Base-by-base conservation (phyloP, 2,888 invertebrate genomes). In the Agonum fuliginosum region DNA sequence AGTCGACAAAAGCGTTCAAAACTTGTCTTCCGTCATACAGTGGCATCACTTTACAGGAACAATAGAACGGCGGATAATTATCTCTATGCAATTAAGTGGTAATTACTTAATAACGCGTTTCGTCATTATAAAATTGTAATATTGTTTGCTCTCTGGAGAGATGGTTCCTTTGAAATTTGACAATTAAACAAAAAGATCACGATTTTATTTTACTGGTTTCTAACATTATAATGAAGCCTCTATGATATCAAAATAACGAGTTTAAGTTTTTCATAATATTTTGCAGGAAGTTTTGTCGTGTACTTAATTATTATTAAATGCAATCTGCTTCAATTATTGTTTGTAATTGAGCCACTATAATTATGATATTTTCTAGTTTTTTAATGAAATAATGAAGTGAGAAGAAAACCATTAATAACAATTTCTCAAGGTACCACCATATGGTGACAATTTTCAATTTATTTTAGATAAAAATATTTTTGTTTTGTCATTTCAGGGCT, bases 61-160 rank as follows among this genome's bases (percentile, higher is more conserved):
- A 70, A 70, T 70, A 17, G 70, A 41, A 24, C 27, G 37, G 41
- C 22, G 17, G 22, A 54, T 22, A 54, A 54, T 54, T 54, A 54
- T 54, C 10, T 48, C n/a, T 54, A 67, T 24, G 70, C 70, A 70
- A 70, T 70, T 70, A 69, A 70, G 22, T 30, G 46, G 70, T 70
- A 70, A 70, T 70, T 70, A 70, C 46, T 70, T 70, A 70, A 70
- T 70, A 70, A 43, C n/a, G 10, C 70, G 46, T 70, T 70, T 70
- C 70, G 70, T 27, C 46, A 67, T 12, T 12, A n/a, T 43, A 43
- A 2, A n/a, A 4, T 43, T 41, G 1, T n/a, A 41, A 41, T 41
- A 41, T 41, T 3, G 14, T 41, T 43, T 43, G 1, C n/a, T n/a
- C n/a, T n/a, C n/a, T n/a, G n/a, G n/a, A n/a, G n/a, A n/a, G n/a